A percentile compares a stretch with the other conserved stretches of the same genome.
Conservation (phyloP, 2,113 vertebrate genomes). For the Ceyx melanurus region DNA sequence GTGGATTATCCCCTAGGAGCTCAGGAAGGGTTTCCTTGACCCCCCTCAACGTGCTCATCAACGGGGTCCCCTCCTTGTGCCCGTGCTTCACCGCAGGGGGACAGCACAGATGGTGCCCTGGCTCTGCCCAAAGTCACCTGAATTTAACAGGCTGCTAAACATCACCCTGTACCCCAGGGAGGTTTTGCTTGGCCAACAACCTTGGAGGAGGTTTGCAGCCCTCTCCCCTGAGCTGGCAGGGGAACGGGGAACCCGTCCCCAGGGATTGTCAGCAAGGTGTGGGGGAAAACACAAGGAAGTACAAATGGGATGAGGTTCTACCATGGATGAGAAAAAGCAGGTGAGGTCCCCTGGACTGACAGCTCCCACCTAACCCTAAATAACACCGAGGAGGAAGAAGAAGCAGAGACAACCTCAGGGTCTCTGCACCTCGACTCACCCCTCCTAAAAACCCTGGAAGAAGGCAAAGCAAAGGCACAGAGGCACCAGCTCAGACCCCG, state of each 20-base stretch:
- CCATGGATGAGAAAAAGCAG: neutral
- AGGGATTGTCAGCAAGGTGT: neutral
- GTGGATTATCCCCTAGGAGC: neutral
- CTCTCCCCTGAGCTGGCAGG: neutral
- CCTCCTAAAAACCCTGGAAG: neutral
- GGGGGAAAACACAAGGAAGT: neutral
- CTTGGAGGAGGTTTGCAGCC: neutral
- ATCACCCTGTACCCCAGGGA: neutral
- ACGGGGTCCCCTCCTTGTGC: neutral
- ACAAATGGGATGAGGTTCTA: neutral
- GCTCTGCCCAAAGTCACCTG: neutral
- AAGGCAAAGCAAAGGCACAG: neutral
- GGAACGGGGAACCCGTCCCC: neutral
- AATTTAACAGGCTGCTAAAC: neutral
- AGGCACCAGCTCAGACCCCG: neutral
- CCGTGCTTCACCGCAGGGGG: accelerated
- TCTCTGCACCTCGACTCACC: neutral
- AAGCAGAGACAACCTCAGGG: neutral
- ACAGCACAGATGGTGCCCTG: neutral
- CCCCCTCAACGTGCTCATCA: too few relatives aligned
- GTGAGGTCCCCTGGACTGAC: neutral
- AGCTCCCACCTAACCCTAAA: neutral
- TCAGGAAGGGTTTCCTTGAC: neutral
- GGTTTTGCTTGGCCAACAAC: accelerated
- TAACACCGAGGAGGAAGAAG: accelerated